Conservation (phyloP, 2,888 invertebrate genomes). For the Scaptomyza flava region DNA sequence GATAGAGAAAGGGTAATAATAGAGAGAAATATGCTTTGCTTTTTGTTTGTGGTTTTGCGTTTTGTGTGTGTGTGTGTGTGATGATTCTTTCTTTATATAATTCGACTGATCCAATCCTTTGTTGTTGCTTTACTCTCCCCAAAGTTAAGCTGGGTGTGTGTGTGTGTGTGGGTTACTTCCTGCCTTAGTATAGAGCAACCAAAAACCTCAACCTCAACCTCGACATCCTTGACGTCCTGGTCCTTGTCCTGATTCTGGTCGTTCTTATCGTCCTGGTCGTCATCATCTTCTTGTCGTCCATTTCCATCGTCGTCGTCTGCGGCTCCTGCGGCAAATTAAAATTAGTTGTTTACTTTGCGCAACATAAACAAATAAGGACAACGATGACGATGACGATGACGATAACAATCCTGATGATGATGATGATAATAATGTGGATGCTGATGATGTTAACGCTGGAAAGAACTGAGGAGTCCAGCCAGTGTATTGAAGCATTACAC, state of each 20-base stretch:
- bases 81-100: constrained; percentile 54
- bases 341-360: constrained; percentile 79
- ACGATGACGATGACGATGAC: constrained; percentile 36
- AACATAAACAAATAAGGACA: constrained; percentile 78
- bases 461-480: constrained; percentile 9
- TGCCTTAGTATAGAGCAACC: constrained; percentile 1
- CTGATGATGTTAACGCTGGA: constrained; percentile 24
- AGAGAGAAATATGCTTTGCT: constrained; percentile 51
- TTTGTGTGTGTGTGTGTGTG: constrained; percentile 33
- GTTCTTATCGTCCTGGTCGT: constrained; percentile 22
- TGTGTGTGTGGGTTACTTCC: too few species aligned
- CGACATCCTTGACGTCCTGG: constrained; percentile 25
- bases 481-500: constrained; percentile 60
- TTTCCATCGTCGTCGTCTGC: constrained; percentile 60
- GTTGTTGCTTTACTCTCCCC: constrained; percentile 11
- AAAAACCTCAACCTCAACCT: constrained; percentile 21
- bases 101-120: constrained; percentile 67
- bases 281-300: constrained; percentile 43
- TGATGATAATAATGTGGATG: constrained; percentile 23
- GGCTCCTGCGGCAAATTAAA: constrained; percentile 79
- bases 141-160: not conserved
- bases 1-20: not conserved
- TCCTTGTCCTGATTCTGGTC: constrained; percentile 12
- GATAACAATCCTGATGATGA: constrained; percentile 20
- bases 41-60: constrained; percentile 60